A percentile compares a stretch with the other conserved stretches of the same genome.
These are phyloP conservation scores for Xyrauchen texanus DNA, from an alignment of 2,113 vertebrate species.

Conservation along the genomic window DNA sequence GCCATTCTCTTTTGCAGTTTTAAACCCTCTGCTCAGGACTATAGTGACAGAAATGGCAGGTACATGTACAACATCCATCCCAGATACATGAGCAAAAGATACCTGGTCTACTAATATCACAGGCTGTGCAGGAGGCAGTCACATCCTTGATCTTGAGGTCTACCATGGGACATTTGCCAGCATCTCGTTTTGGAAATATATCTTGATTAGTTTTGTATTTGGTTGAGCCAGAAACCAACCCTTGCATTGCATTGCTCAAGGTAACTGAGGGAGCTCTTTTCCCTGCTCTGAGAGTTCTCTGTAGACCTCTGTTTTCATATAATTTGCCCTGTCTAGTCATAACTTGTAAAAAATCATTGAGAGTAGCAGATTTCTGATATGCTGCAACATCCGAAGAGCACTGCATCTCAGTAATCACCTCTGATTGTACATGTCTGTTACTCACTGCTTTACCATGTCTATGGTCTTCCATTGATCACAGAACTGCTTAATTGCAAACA, in stretches of 20 bases:
- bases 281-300: not conserved
- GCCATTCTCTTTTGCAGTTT: not conserved
- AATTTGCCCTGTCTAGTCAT: too few relatives aligned
- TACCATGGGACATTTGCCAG: slow-evolving; percentile 21
- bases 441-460: not conserved
- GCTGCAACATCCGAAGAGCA: not conserved
- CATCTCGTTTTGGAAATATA: not conserved
- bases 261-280: slow-evolving; percentile 14
- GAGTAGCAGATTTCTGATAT: not conserved
- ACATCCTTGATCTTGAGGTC: slow-evolving; percentile 15
- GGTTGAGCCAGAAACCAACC: not conserved
- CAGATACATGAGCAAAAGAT: not conserved
- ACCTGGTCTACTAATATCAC: too few relatives aligned
- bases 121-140: not conserved
- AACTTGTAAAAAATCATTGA: not conserved
- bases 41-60: slow-evolving; percentile 16
- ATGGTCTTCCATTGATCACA: not conserved
- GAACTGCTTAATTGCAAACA: not conserved
- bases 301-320: not conserved
- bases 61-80: not conserved
- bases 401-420: too few relatives aligned
- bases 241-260: not conserved
- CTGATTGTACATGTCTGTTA: not conserved
- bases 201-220: not conserved
- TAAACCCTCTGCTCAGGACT: not conserved